Conservation (phyloP, 2,797 vertebrate species). For the Pelochelys cantorii region DNA sequence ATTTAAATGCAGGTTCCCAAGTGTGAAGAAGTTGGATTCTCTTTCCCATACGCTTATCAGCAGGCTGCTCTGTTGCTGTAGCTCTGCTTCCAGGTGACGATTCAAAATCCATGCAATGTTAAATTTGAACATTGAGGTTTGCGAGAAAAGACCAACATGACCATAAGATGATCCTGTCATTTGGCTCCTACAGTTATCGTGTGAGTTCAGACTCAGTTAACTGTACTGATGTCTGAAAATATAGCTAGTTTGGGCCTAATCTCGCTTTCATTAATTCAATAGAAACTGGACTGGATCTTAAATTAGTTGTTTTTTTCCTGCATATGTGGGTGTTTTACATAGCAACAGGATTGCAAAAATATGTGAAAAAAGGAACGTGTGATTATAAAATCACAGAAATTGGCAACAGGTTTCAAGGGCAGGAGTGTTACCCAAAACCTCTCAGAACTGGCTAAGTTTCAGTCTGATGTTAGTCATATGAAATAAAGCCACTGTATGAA, state of each 20-base stretch:
- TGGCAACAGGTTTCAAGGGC: background rate
- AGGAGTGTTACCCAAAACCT: background rate
- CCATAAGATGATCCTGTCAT: background rate
- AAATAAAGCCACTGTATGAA: background rate
- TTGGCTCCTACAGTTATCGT: background rate
- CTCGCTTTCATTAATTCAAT: background rate
- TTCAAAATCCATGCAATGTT: fast-evolving
- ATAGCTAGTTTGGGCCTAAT: background rate
- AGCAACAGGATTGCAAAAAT: background rate
- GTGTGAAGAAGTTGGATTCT: background rate
- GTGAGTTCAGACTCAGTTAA: background rate
- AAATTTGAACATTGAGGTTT: fast-evolving
- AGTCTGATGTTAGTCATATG: background rate
- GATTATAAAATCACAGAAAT: background rate
- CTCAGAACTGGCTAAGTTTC: background rate
- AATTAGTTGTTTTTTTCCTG: background rate
- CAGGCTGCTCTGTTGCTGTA: background rate
- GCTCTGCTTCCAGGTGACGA: fast-evolving
- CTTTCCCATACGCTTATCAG: background rate
- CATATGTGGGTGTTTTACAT: background rate
- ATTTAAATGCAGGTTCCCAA: fast-evolving
- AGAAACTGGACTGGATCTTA: background rate
- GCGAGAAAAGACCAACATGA: background rate
- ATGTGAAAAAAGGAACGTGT: background rate
- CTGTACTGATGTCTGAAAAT: background rate